A percentile compares a stretch with the other conserved stretches of the same genome.
Conservation (phyloP, 2,888 invertebrate genomes). For the Polylopha cassiicola region DNA sequence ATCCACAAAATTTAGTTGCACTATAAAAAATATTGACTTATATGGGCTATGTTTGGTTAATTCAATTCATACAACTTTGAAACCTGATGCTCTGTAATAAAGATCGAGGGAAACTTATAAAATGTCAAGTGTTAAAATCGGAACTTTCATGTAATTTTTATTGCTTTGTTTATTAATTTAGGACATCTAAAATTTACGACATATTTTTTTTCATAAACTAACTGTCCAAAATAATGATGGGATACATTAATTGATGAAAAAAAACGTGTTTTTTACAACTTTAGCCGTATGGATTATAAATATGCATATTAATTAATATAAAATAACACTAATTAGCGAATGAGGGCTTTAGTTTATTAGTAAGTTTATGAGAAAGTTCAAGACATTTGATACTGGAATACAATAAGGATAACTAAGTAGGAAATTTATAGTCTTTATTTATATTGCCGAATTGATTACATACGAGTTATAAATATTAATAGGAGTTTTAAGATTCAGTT, state of each 20-base stretch:
- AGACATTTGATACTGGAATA: conserved; percentile 8
- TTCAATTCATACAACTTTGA: neutral
- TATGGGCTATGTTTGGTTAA: neutral
- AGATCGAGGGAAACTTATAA: too few species aligned
- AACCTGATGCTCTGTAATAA: neutral
- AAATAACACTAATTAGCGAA: conserved; percentile 4
- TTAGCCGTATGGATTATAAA: conserved; percentile 4
- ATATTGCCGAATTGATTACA: conserved; percentile 15
- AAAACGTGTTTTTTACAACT: conserved; percentile 1
- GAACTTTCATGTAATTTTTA: too few species aligned
- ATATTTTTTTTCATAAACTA: too few species aligned
- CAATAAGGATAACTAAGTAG: conserved; percentile 6
- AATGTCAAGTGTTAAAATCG: too few species aligned
- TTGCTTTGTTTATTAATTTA: too few species aligned
- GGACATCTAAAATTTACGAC: too few species aligned
- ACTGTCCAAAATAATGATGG: too few species aligned
- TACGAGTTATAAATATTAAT: conserved; percentile 17
- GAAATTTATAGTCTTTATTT: conserved; percentile 13
- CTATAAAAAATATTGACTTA: conserved; percentile 15
- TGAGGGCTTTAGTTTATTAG: neutral
- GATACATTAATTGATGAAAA: neutral
- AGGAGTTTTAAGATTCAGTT: conserved; percentile 7
- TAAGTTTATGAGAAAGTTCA: conserved; percentile 9
- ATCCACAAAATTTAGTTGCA: conserved; percentile 11
- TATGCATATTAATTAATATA: neutral